Evolutionary conservation across 2,888 invertebrate species (phyloP), one percentile per base, ranked within the genome.

Genomic region (Harpalus rubripes): DNA sequence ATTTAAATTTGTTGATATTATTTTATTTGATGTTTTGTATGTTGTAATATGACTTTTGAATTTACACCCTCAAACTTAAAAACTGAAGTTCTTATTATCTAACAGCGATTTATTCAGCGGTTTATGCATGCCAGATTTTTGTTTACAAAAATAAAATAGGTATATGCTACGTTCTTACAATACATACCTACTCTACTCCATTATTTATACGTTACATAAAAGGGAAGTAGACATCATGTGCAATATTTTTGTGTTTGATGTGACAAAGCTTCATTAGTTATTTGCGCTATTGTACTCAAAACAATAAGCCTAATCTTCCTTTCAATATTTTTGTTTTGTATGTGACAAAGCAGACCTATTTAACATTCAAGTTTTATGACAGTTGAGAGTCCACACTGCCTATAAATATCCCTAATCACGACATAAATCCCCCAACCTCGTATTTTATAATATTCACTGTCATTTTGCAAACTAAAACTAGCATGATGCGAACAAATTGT

Each of bases 401-500:
- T 52, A 52, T 52, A 52, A 52, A 52, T 52, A 52, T 12, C 44
- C 44, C 12, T 15, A 61, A 61, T 61, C 8, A 16, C 8, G 18
- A 18, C 15, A 56, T 56, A 56, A 56, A 56, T 56, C 15, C 32
- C 32, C 32, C 32, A 52, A 52, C 12, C 44, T 59, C 12, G 26
- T 12, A 63, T 63, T 10, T 52, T 12, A 63, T 63, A 10, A 22
- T 26, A 18, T 6, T 65, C 10, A 15, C 61, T 63, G 63, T 68
- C 32, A 63, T 22, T 16, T 39, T 68, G 15, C 68, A 15, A 68
- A 68, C 26, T 26, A 39, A 68, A 63, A 63, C 18, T 22, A 12
- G 63, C 39, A 68, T 68, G 26, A 68, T 7, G 39, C 39, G 39
- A 32, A 39, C 26, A 68, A 68, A 68, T 68, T 68, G 68, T 39